Conservation (phyloP, 2,113 vertebrate genomes). For the Tonatia bakeri region DNA sequence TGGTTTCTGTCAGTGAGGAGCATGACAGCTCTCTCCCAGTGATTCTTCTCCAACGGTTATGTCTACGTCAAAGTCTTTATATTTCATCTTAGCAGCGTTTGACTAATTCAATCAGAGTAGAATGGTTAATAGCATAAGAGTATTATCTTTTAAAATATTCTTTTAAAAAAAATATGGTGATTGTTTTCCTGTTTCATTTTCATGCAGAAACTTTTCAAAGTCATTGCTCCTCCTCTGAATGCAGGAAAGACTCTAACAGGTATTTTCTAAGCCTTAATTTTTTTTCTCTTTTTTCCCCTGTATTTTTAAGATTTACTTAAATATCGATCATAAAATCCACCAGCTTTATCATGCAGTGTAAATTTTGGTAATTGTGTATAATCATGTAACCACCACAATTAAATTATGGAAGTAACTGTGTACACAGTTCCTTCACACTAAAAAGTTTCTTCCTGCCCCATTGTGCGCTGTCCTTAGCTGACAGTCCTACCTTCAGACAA, state of each 20-base stretch:
- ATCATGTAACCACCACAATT: neutral
- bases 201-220: constrained; percentile 94
- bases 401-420: neutral
- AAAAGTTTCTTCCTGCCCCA: neutral
- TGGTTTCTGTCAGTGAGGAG: neutral
- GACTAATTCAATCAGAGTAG: neutral
- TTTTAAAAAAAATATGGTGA: neutral
- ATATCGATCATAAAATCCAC: neutral
- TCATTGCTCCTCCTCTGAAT: constrained; percentile 89
- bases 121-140: neutral
- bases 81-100: constrained; percentile 14
- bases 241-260: constrained; percentile 92
- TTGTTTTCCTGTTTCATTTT: constrained; percentile 68
- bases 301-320: constrained; percentile 25
- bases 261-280: constrained; percentile 68
- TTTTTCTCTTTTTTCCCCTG: neutral
- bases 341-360: neutral
- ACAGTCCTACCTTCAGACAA: neutral
- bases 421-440: neutral
- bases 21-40: neutral
- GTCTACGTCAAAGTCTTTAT: neutral
- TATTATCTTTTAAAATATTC: neutral
- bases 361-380: neutral
- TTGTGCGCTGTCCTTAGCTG: neutral
- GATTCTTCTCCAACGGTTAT: neutral